Percentiles rank a stretch among this genome's conserved stretches.
Conservation (phyloP, 1,140 invertebrate species). For the Bicyclus anynana region DNA sequence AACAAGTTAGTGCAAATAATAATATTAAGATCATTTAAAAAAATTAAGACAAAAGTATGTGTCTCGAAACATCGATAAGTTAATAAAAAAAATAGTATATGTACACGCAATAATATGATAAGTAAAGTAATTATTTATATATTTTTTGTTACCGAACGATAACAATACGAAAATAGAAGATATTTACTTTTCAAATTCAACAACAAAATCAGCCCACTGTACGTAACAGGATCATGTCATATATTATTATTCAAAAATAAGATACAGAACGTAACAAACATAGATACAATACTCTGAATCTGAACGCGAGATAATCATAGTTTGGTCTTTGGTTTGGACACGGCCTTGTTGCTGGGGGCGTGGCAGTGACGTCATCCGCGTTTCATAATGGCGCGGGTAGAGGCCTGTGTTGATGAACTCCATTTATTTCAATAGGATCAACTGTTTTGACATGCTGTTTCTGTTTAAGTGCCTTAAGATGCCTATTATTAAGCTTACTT, state of each 20-base stretch:
- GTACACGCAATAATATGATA: too few species aligned
- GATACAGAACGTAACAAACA: background rate
- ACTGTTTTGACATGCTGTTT: constrained; percentile 11
- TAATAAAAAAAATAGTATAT: too few species aligned
- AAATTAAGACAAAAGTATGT: too few species aligned
- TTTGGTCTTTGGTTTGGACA: background rate
- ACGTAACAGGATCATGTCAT: background rate
- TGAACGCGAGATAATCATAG: background rate
- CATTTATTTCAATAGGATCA: constrained; percentile 11
- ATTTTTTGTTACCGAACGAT: too few species aligned
- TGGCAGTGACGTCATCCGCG: constrained; percentile 31
- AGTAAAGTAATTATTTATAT: too few species aligned
- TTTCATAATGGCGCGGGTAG: background rate
- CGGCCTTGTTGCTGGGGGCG: constrained; percentile 39
- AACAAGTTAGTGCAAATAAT: too few species aligned
- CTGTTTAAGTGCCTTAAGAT: background rate
- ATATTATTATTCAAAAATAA: background rate
- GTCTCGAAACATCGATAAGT: too few species aligned
- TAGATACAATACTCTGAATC: background rate
- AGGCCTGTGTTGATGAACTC: constrained; percentile 10
- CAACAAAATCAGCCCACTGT: background rate
- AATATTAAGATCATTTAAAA: too few species aligned
- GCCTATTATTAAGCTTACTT: background rate
- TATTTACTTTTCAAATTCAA: background rate
- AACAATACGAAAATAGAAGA: too few species aligned